Evolutionary conservation across 1,140 invertebrate species (phyloP).

Genomic region (Limonius californicus): DNA sequence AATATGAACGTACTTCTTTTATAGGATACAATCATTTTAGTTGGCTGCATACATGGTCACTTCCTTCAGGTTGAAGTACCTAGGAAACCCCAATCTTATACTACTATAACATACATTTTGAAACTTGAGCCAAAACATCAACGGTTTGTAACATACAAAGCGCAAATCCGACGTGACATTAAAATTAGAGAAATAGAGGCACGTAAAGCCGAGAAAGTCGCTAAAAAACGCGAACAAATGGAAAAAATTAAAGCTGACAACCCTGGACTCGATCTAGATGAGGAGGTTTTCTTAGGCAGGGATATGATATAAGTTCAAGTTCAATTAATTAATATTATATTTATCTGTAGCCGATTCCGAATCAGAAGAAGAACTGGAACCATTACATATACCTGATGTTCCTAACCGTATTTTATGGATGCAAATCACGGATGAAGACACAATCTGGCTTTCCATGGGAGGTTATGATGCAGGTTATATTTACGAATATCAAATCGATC

Average conservation of each 20-base stretch:
- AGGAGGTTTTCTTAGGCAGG: slow-evolving; percentile 54
- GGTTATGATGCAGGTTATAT: slow-evolving; percentile 72
- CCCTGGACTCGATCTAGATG: slow-evolving; percentile 56
- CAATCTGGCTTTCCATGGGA: slow-evolving; percentile 58
- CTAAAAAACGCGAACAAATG: slow-evolving; percentile 53
- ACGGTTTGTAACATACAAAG: slow-evolving; percentile 58
- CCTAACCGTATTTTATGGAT: slow-evolving; percentile 54
- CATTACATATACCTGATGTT: slow-evolving; percentile 54
- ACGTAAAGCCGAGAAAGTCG: slow-evolving; percentile 52
- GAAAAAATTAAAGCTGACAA: slow-evolving; percentile 52
- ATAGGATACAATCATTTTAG: slow-evolving; percentile 47
- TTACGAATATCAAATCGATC: slow-evolving; percentile 59
- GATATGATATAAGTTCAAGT: too few relatives aligned
- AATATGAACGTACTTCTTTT: too few relatives aligned
- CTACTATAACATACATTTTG: slow-evolving; percentile 50
- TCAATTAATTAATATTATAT: slow-evolving; percentile 14
- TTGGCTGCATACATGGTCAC: slow-evolving; percentile 54
- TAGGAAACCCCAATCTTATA: slow-evolving; percentile 44
- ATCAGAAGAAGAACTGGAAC: slow-evolving; percentile 52
- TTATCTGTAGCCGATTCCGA: slow-evolving; percentile 53
- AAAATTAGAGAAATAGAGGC: slow-evolving; percentile 45
- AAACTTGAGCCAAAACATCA: slow-evolving; percentile 46
- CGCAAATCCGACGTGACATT: slow-evolving; percentile 52
- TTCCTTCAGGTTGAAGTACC: slow-evolving; percentile 55
- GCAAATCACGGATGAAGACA: slow-evolving; percentile 49